Percentiles rank a stretch among this genome's conserved stretches.
Evolutionary conservation across 2,113 vertebrate species (phyloP).

Genomic region (Nycticorax nycticorax): DNA sequence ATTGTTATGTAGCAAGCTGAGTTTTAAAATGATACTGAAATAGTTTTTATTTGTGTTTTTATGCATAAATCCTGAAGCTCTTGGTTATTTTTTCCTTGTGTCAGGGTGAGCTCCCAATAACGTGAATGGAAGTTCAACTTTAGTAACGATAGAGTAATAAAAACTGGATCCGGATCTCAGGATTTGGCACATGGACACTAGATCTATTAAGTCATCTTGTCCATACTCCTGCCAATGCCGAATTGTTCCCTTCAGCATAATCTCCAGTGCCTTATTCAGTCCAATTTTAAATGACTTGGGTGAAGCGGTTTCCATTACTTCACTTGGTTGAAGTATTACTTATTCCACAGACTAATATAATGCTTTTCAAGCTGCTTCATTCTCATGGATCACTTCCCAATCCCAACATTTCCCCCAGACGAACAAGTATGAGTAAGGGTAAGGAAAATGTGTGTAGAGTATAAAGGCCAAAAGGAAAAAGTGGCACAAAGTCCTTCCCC

Average conservation of each 20-base stretch:
- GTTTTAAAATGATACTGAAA: background rate
- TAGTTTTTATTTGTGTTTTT: background rate
- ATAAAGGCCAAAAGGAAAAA: slow-evolving; percentile 61
- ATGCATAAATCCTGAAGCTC: background rate
- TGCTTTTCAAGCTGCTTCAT: slow-evolving; percentile 64
- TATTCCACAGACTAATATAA: slow-evolving; percentile 70
- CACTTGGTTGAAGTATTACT: slow-evolving; percentile 68
- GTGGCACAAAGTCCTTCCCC: slow-evolving; percentile 39
- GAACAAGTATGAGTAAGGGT: slow-evolving; percentile 42
- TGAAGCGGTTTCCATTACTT: slow-evolving; percentile 71
- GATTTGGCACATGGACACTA: slow-evolving; percentile 52
- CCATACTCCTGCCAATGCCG: slow-evolving; percentile 55
- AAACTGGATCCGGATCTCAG: slow-evolving; percentile 52
- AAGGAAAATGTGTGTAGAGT: slow-evolving; percentile 59
- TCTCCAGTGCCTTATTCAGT: slow-evolving; percentile 57
- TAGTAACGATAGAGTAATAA: slow-evolving; percentile 47
- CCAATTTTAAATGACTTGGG: slow-evolving; percentile 64
- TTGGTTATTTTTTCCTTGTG: slow-evolving; percentile 11
- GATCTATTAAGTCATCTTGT: slow-evolving; percentile 63
- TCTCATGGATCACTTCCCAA: slow-evolving; percentile 67
- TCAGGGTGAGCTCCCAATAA: slow-evolving; percentile 28
- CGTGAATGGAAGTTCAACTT: slow-evolving; percentile 27
- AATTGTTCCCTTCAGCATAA: slow-evolving; percentile 64
- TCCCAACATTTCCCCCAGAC: slow-evolving; percentile 61
- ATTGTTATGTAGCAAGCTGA: background rate